Evolutionary conservation across 2,888 invertebrate species (phyloP).

Genomic region (Leptothorax acervorum): DNA sequence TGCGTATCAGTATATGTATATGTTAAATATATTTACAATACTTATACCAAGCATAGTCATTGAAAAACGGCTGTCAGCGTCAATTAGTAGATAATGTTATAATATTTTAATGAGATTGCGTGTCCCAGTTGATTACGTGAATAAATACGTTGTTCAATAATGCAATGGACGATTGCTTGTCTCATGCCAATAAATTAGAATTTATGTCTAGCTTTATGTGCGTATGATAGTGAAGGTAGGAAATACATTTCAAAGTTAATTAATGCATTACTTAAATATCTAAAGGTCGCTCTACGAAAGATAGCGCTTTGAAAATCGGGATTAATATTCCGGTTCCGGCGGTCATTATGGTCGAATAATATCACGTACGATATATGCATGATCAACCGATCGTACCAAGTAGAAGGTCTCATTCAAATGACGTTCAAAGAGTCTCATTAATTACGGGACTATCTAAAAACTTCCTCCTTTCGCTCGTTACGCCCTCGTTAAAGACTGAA

Average conservation of each 20-base stretch:
- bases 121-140: neutral
- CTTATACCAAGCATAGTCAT: neutral
- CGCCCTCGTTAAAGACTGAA: constrained; percentile 21
- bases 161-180: neutral
- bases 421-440: constrained; percentile 26
- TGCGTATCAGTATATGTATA: neutral
- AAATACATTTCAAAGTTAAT: neutral
- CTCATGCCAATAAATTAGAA: neutral
- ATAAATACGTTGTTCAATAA: constrained; percentile 15
- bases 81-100: constrained; percentile 1
- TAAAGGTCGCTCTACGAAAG: neutral
- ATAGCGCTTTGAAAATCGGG: neutral
- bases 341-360: neutral
- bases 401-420: neutral
- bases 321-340: neutral
- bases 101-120: neutral
- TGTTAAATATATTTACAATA: neutral
- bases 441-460: constrained; percentile 13
- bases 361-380: neutral
- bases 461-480: constrained; percentile 36
- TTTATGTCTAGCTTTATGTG: neutral
- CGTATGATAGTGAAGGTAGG: neutral
- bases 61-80: neutral
- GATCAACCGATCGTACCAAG: neutral
- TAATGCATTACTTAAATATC: neutral